Conservation (phyloP, 2,797 vertebrate species). For the Emys orbicularis region DNA sequence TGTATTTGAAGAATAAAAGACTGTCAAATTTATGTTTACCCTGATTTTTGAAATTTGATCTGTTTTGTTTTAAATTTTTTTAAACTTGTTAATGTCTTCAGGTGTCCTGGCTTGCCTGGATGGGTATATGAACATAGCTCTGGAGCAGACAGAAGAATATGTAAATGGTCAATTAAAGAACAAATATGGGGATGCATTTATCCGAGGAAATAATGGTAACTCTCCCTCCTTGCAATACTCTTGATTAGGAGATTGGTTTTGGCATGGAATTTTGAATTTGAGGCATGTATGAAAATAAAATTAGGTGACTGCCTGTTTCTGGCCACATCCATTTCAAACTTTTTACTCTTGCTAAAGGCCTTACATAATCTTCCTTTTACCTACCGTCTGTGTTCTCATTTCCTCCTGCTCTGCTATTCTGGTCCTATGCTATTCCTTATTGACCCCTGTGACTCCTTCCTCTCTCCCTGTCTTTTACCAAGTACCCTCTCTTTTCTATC, state of each 20-base stretch:
- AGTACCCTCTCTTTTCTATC: background rate
- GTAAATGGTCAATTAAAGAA: conserved; percentile 99
- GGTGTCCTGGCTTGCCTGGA: conserved; percentile 98
- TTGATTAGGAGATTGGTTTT: background rate
- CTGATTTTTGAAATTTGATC: conserved; percentile 1
- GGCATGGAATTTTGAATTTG: background rate
- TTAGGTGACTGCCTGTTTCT: background rate
- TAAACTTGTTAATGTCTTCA: conserved; percentile 66
- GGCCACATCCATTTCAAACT: background rate
- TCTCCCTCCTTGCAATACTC: background rate
- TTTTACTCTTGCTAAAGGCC: background rate
- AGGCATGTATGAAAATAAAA: background rate
- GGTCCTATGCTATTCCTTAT: background rate
- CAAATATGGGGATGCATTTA: conserved; percentile 98
- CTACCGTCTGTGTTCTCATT: background rate
- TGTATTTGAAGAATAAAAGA: background rate
- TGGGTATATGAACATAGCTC: conserved; percentile 99
- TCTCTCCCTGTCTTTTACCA: background rate
- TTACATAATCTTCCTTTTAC: background rate
- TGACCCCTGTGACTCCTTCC: background rate
- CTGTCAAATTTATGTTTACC: background rate
- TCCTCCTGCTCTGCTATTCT: background rate
- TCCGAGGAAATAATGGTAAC: conserved; percentile 98
- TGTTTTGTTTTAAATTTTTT: background rate
- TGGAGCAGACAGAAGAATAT: conserved; percentile 99